These are phyloP conservation scores for Margarornis squamiger DNA, from an alignment of 2,797 vertebrate genomes.

Conservation along the genomic window DNA sequence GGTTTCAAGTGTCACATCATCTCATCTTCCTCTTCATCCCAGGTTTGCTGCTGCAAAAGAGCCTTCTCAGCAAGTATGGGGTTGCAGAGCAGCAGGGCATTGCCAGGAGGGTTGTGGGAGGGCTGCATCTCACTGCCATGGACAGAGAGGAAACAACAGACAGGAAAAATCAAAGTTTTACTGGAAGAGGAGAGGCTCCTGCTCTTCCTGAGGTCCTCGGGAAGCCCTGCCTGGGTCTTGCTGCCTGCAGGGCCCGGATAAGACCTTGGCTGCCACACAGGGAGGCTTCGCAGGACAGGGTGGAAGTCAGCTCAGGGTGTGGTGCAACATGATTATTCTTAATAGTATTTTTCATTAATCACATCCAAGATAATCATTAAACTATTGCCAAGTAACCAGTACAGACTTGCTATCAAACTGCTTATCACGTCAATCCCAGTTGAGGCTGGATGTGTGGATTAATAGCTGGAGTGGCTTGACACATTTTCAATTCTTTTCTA, in stretches of 20 bases:
- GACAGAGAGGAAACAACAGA: neutral
- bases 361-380: slow-evolving; percentile 11
- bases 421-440: slow-evolving; percentile 9
- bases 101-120: neutral
- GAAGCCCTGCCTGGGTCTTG: neutral
- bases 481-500: slow-evolving; percentile 2
- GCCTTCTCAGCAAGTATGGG: neutral
- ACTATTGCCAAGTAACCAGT: neutral
- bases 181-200: slow-evolving; percentile 7
- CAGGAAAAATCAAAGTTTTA: slow-evolving; percentile 14
- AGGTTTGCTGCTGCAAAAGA: neutral
- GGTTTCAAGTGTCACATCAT: neutral
- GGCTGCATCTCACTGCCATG: neutral
- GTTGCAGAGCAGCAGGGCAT: slow-evolving; percentile 49
- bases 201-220: neutral
- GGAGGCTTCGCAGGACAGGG: neutral
- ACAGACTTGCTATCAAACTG: neutral
- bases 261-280: slow-evolving; percentile 19
- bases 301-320: slow-evolving; percentile 46
- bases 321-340: slow-evolving; percentile 1
- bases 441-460: slow-evolving; percentile 16
- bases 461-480: neutral
- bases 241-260: neutral
- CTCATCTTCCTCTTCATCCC: neutral
- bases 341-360: slow-evolving; percentile 31